Evolutionary conservation across 1,140 invertebrate genomes (phyloP).

Genomic region (Papilio dardanus): DNA sequence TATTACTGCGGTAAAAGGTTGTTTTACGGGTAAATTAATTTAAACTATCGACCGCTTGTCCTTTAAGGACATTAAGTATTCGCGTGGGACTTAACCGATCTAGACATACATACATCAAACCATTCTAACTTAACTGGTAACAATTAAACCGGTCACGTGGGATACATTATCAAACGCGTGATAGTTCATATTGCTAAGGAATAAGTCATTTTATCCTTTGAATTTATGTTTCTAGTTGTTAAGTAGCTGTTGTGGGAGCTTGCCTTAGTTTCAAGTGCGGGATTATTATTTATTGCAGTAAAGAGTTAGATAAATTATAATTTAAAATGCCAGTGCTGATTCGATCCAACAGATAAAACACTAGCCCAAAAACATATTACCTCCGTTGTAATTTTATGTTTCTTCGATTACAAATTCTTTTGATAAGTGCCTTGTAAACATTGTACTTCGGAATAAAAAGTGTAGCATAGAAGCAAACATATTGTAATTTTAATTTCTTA

Average conservation of each 20-base stretch:
- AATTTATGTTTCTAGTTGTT: neutral
- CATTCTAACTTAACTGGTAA: constrained; percentile 19
- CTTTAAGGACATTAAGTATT: constrained; percentile 33
- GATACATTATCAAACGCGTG: neutral
- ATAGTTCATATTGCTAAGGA: constrained; percentile 2
- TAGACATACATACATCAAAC: constrained; percentile 24
- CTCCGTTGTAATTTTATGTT: no score
- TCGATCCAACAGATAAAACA: no score
- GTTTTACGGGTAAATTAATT: constrained; percentile 34
- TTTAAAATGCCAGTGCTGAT: neutral
- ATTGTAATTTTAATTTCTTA: no score
- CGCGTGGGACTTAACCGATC: constrained; percentile 29
- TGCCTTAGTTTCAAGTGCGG: neutral
- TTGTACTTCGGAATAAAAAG: no score
- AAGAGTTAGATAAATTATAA: neutral
- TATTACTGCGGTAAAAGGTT: constrained; percentile 36
- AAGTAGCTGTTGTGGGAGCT: neutral
- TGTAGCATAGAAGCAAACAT: no score
- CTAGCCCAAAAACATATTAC: no score
- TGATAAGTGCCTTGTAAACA: no score
- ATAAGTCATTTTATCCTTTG: constrained; percentile 14
- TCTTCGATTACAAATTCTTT: no score
- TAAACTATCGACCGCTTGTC: constrained; percentile 22
- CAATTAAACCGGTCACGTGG: constrained; percentile 17
- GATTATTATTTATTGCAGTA: constrained; percentile 1